A percentile compares a stretch with the other conserved stretches of the same genome.
Conservation (phyloP, 2,888 invertebrate genomes). For the Brachycybe producta region DNA sequence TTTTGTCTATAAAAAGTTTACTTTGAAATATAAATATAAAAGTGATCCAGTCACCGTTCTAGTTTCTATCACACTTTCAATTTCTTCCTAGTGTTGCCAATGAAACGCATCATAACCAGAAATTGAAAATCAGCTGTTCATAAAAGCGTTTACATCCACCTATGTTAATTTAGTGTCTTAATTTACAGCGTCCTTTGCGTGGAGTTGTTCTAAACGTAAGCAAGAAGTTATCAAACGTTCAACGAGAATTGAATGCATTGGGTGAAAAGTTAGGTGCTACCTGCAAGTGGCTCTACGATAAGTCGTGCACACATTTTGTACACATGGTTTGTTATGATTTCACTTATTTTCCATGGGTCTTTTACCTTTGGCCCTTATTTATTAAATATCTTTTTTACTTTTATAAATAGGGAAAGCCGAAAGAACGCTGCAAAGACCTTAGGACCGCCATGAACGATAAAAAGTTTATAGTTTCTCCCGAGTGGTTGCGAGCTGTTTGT, state of each 20-base stretch:
- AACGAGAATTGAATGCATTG: constrained; percentile 32
- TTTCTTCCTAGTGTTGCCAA: too few relatives aligned
- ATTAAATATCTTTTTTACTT: background rate
- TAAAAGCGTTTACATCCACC: too few relatives aligned
- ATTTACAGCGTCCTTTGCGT: constrained; percentile 25
- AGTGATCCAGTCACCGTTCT: too few relatives aligned
- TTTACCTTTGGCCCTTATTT: background rate
- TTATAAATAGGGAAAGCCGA: constrained; percentile 29
- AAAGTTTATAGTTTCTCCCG: constrained; percentile 35
- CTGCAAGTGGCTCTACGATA: constrained; percentile 33
- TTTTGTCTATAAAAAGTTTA: too few relatives aligned
- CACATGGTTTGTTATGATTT: constrained; percentile 19
- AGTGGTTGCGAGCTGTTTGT: constrained; percentile 31
- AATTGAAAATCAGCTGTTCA: too few relatives aligned
- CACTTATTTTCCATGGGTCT: background rate
- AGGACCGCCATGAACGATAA: constrained; percentile 32
- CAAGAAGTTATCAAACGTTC: constrained; percentile 32
- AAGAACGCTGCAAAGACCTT: constrained; percentile 35
- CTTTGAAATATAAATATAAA: too few relatives aligned
- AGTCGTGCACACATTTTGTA: constrained; percentile 36
- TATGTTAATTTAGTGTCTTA: too few relatives aligned
- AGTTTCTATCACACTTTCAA: too few relatives aligned
- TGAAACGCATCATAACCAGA: too few relatives aligned
- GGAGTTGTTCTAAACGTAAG: constrained; percentile 34
- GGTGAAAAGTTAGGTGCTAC: constrained; percentile 34